Evolutionary conservation across 2,888 invertebrate genomes (phyloP).

Genomic region (Pterostichus niger): DNA sequence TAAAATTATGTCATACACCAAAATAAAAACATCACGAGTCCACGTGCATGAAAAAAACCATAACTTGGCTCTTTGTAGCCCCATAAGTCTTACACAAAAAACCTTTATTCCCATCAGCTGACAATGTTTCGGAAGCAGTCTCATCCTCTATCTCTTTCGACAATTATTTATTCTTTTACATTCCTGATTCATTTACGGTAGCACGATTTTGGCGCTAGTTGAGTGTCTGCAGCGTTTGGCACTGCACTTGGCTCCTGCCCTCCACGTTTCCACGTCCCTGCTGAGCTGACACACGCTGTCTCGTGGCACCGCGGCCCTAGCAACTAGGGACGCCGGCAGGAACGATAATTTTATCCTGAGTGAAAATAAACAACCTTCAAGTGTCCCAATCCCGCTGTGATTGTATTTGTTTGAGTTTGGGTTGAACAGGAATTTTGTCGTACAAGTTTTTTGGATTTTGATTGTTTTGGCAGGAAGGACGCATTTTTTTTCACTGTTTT

Average conservation of each 20-base stretch:
- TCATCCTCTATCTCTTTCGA: neutral
- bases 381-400: slow-evolving; percentile 40
- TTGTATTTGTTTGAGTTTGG: neutral
- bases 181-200: slow-evolving; percentile 36
- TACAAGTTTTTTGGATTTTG: neutral
- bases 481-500: slow-evolving; percentile 23
- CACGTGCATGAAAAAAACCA: slow-evolving; percentile 14
- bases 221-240: neutral
- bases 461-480: slow-evolving; percentile 19
- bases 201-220: neutral
- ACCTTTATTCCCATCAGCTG: slow-evolving; percentile 13
- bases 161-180: slow-evolving; percentile 34
- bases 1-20: slow-evolving; percentile 26
- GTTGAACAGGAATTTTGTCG: neutral
- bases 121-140: slow-evolving; percentile 34
- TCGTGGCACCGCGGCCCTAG: slow-evolving; percentile 42
- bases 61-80: slow-evolving; percentile 9
- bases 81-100: neutral
- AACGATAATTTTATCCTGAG: slow-evolving; percentile 62
- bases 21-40: neutral
- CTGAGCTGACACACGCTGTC: slow-evolving; percentile 45
- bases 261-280: neutral
- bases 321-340: slow-evolving; percentile 48
- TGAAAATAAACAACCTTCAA: slow-evolving; percentile 65
- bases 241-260: slow-evolving; percentile 9